Percentiles rank a stretch among this genome's conserved stretches.
Evolutionary conservation across 2,113 vertebrate genomes (phyloP).

Genomic region (Haemorhous mexicanus): DNA sequence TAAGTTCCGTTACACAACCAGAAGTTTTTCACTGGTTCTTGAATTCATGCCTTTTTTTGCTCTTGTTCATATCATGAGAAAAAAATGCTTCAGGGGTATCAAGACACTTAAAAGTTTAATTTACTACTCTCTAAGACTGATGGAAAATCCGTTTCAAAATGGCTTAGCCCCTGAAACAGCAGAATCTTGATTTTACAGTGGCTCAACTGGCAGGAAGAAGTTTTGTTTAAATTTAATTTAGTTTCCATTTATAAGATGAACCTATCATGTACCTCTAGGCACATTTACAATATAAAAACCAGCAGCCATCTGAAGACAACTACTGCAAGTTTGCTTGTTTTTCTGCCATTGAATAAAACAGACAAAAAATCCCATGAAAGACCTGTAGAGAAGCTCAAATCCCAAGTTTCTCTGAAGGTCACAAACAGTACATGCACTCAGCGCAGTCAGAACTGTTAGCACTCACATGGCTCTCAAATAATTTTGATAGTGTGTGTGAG

Average conservation of each 20-base stretch:
- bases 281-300: not conserved
- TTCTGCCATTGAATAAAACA: not conserved
- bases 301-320: not conserved
- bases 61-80: not conserved
- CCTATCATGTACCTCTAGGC: constrained; percentile 58
- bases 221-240: constrained; percentile 63
- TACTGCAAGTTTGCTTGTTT: constrained; percentile 9
- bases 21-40: not conserved
- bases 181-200: constrained; percentile 42
- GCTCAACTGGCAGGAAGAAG: constrained; percentile 58
- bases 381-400: not conserved
- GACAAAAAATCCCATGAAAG: not conserved
- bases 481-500: not conserved
- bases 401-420: not conserved
- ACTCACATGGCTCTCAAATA: not conserved
- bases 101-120: constrained; percentile 7
- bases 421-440: not conserved
- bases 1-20: not conserved
- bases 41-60: not conserved
- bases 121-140: constrained; percentile 9
- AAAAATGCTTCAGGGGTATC: not conserved
- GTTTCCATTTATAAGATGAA: constrained; percentile 64
- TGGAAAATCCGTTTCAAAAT: constrained; percentile 38
- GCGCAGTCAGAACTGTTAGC: not conserved
- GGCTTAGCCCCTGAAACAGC: constrained; percentile 1